Conservation (phyloP, 2,888 invertebrate species). For the Noctua fimbriata region DNA sequence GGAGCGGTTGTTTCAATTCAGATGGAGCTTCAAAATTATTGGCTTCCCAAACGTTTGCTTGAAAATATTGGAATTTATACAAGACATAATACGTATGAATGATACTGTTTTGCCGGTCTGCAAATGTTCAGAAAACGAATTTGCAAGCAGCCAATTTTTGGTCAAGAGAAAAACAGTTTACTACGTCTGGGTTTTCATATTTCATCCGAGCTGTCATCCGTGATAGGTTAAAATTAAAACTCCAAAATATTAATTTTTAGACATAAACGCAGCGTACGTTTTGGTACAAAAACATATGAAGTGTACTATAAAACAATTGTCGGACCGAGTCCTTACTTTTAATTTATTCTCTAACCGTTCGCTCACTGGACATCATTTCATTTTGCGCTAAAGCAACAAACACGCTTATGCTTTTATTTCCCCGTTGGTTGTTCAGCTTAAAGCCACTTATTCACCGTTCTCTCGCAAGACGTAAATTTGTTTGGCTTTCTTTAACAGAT, state of each 20-base stretch:
- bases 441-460: conserved; percentile 72
- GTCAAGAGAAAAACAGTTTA: conserved; percentile 26
- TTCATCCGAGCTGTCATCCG: conserved; percentile 39
- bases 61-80: conserved; percentile 19
- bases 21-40: conserved; percentile 31
- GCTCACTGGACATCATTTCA: conserved; percentile 82
- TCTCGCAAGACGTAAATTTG: conserved; percentile 78
- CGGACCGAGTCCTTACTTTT: conserved; percentile 82
- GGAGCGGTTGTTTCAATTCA: conserved; percentile 52
- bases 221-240: conserved; percentile 49
- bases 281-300: conserved; percentile 76
- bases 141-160: conserved; percentile 10
- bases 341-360: conserved; percentile 85
- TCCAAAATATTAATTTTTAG: conserved; percentile 46
- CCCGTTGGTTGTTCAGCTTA: conserved; percentile 74
- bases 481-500: conserved; percentile 81
- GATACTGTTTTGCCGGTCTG: not conserved
- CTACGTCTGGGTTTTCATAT: conserved; percentile 39
- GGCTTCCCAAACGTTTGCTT: conserved; percentile 14
- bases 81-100: conserved; percentile 9
- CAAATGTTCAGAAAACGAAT: conserved; percentile 14
- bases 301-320: conserved; percentile 78
- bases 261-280: conserved; percentile 58
- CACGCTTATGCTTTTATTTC: conserved; percentile 85
- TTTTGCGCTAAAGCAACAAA: conserved; percentile 83